Conservation (phyloP, 2,113 vertebrate species). For the Scortum barcoo region DNA sequence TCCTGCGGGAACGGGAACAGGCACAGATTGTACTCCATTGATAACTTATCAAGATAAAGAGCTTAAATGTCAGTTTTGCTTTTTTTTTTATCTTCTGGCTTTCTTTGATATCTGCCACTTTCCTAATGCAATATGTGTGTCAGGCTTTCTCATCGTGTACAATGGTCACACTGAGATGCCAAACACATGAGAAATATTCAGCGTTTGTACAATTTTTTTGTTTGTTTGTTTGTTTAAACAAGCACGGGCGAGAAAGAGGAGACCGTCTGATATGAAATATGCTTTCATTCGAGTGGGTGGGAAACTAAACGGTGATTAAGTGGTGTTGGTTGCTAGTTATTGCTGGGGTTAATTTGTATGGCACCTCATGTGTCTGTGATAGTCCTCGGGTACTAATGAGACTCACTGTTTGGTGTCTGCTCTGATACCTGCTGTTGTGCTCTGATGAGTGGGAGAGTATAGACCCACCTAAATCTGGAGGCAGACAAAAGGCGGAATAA, state of each 20-base stretch:
- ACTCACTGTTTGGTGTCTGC: constrained; percentile 78
- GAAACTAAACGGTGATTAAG: constrained; percentile 75
- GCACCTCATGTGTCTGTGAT: constrained; percentile 81
- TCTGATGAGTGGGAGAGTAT: constrained; percentile 60
- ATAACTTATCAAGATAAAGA: constrained; percentile 75
- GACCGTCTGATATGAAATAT: constrained; percentile 12
- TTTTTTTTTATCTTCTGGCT: constrained; percentile 58
- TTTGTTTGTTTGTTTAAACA: constrained; percentile 27
- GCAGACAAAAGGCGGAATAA: constrained; percentile 39
- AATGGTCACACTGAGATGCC: neutral
- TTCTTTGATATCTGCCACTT: constrained; percentile 67
- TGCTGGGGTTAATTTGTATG: constrained; percentile 84
- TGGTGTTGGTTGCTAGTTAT: constrained; percentile 78
- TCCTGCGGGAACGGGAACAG: constrained; percentile 73
- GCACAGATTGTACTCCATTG: constrained; percentile 68
- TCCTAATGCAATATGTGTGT: constrained; percentile 29
- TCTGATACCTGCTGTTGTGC: constrained; percentile 80
- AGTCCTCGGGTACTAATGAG: constrained; percentile 84
- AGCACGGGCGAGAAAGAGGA: constrained; percentile 2
- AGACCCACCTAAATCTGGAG: constrained; percentile 17
- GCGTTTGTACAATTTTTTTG: neutral
- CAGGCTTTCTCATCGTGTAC: constrained; percentile 31
- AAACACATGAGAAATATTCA: neutral
- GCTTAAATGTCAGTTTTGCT: constrained; percentile 75
- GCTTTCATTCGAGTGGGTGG: constrained; percentile 1